Conservation (phyloP, 2,888 invertebrate genomes). For the Cheilosia impressa region DNA sequence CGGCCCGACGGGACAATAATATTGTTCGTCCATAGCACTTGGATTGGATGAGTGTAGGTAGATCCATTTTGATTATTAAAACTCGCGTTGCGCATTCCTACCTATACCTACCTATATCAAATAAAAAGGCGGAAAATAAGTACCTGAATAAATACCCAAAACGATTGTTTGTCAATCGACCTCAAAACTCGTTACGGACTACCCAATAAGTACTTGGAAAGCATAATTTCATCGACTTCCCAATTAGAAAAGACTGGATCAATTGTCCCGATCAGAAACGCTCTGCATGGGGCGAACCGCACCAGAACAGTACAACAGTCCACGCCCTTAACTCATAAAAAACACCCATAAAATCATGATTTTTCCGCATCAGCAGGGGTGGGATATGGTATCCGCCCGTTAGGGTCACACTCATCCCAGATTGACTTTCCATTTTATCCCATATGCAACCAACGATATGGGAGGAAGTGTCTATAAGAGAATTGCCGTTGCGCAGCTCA, state of each 20-base stretch:
- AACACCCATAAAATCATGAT: conserved; percentile 65
- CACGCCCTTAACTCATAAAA: conserved; percentile 61
- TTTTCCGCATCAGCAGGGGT: conserved; percentile 62
- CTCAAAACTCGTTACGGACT: neutral
- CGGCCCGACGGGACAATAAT: too few relatives aligned
- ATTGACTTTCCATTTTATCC: conserved; percentile 53
- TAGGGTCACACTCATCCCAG: neutral
- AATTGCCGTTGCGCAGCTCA: conserved; percentile 27
- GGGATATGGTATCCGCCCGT: conserved; percentile 54
- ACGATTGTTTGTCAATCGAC: too few relatives aligned
- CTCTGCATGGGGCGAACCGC: conserved; percentile 28
- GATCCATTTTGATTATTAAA: too few relatives aligned
- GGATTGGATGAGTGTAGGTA: too few relatives aligned
- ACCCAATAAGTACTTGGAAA: neutral
- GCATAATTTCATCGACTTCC: conserved; percentile 13
- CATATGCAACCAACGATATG: conserved; percentile 25
- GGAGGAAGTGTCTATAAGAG: conserved; percentile 26
- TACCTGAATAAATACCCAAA: too few relatives aligned
- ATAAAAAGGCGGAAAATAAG: too few relatives aligned
- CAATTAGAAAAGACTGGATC: conserved; percentile 13
- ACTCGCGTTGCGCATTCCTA: too few relatives aligned
- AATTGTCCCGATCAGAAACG: conserved; percentile 19
- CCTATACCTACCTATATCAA: too few relatives aligned
- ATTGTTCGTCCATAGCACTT: too few relatives aligned
- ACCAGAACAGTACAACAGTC: conserved; percentile 37